Evolutionary conservation across 2,797 vertebrate genomes (phyloP).

Genomic region (Pipistrellus kuhlii): DNA sequence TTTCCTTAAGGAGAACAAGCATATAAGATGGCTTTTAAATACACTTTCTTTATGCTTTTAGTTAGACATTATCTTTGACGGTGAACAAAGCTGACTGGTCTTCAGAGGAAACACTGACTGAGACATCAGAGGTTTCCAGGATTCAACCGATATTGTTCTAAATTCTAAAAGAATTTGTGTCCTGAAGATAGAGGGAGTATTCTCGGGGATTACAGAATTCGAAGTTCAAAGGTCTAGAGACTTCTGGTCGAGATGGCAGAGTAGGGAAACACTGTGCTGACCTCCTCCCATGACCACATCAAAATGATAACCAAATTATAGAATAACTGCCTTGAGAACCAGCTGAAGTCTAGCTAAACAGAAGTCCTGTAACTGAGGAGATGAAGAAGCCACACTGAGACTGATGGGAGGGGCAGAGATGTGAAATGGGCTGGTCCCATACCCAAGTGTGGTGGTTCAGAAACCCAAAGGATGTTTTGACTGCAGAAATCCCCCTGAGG

Average conservation of each 20-base stretch:
- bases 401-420: not conserved
- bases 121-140: not conserved
- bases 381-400: not conserved
- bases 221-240: not conserved
- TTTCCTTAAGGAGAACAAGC: not conserved
- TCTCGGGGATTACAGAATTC: not conserved
- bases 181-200: not conserved
- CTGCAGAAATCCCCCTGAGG: not conserved
- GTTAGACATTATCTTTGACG: not conserved
- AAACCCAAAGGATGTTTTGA: not conserved
- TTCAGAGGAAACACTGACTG: not conserved
- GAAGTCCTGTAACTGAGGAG: not conserved
- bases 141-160: not conserved
- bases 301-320: not conserved
- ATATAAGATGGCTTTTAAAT: constrained; percentile 63
- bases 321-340: not conserved
- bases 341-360: not conserved
- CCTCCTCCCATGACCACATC: not conserved
- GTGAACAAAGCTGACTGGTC: not conserved
- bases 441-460: not conserved
- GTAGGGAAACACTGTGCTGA: not conserved
- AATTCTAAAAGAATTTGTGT: not conserved
- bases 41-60: constrained; percentile 9
- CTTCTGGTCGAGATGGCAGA: not conserved
- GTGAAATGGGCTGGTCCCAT: not conserved